Evolutionary conservation across 2,797 vertebrate genomes (phyloP), one percentile per base, ranked within the genome.

Genomic region (Bufotes viridis): DNA sequence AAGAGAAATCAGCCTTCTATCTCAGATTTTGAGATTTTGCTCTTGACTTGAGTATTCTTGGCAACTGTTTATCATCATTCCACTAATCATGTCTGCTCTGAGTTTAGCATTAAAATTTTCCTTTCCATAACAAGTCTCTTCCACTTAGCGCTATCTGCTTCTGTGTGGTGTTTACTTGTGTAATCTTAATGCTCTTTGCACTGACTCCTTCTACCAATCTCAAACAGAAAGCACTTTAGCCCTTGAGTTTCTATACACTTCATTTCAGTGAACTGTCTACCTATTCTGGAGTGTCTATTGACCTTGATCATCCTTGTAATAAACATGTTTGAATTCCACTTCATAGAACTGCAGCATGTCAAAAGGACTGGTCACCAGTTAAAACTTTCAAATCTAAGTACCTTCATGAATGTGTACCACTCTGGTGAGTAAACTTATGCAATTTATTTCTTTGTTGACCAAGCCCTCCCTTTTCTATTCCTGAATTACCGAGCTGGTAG

Each of bases 171-270:
- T 88, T 88, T 83, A 58, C 87, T 60, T 63, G 84, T 63, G 55
- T 84, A 84, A 88, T 76, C 81, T 69, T 84, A 60, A 80, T 78
- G 75, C 65, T 84, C 65, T 84, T 80, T 81, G 63, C 74, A 70
- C 57, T 74, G 82, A 79, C 42, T 85, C 34, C 15, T 55, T 26
- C 58, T 26, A 42, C n/a, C 49, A 51, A 57, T 18, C 87, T 88
- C 65, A 88, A 75, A 79, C 60, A 84, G 81, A 88, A 84, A 84
- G 53, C 81, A 72, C 75, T 84, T 88, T 72, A 85, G 49, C 72
- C 34, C 76, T n/a, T 4, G 63, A 22, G 81, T 75, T 88, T 67
- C 76, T 58, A 67, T 78, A n/a, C 55, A 29, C 22, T 85, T 81
- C 20, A 29, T 42, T 60, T 63, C 49, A 61, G 17, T n/a, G 42